phyloP scores from a whole-genome alignment of 2,888 invertebrate species.

The Synergus gifuensis region DNA sequence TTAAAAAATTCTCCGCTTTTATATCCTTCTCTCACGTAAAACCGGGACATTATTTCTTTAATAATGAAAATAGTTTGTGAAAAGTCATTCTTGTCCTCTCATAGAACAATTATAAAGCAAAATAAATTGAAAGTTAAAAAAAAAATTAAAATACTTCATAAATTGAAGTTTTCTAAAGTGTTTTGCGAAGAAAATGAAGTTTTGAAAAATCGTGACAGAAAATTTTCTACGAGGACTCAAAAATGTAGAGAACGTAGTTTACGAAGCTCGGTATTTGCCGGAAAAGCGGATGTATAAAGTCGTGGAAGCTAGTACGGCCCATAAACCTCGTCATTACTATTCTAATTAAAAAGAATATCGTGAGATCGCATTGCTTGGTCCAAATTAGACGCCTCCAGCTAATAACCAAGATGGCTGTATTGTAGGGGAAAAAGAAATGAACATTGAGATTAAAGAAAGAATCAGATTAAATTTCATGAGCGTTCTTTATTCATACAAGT shows the following conservation, averaged over 20 bases:
- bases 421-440: slow-evolving; percentile 46
- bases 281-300: slow-evolving; percentile 19
- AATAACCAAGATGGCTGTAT: slow-evolving; percentile 44
- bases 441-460: slow-evolving; percentile 42
- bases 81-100: too few relatives aligned
- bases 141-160: too few relatives aligned
- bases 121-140: too few relatives aligned
- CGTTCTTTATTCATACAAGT: background rate
- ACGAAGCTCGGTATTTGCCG: too few relatives aligned
- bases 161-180: too few relatives aligned
- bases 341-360: slow-evolving; percentile 71
- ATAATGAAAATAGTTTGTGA: too few relatives aligned
- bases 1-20: background rate
- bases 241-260: too few relatives aligned
- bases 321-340: slow-evolving; percentile 66
- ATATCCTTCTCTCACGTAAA: background rate
- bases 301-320: slow-evolving; percentile 56
- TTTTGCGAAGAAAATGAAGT: too few relatives aligned
- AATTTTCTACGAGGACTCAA: too few relatives aligned
- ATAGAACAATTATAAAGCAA: too few relatives aligned
- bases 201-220: too few relatives aligned
- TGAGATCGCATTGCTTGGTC: slow-evolving; percentile 51
- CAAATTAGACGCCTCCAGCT: slow-evolving; percentile 62
- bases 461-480: slow-evolving; percentile 20
- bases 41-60: too few relatives aligned